These are phyloP conservation scores for Nilaparvata lugens DNA, from an alignment of 1,140 invertebrate species.

Conservation along the genomic window DNA sequence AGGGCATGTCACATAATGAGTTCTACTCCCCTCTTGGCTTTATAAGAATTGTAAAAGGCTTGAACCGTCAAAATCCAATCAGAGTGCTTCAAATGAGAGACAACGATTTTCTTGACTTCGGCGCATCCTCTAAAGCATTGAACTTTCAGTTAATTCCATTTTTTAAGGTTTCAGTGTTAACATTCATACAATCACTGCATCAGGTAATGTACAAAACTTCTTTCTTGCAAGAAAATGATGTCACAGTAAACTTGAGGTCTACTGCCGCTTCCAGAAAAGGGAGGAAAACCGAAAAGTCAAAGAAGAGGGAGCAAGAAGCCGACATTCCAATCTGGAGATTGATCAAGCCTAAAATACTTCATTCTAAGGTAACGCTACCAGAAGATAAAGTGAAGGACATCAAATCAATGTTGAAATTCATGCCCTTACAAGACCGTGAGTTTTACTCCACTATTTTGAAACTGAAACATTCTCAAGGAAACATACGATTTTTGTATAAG, in stretches of 20 bases:
- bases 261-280: neutral
- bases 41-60: slow-evolving; percentile 3
- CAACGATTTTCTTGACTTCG: slow-evolving; percentile 5
- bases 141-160: slow-evolving; percentile 8
- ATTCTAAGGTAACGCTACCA: neutral
- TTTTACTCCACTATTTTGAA: no score
- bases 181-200: slow-evolving; percentile 1
- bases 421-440: neutral
- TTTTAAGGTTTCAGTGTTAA: slow-evolving; percentile 3
- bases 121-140: neutral
- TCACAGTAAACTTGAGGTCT: neutral
- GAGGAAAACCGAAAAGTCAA: neutral
- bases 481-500: no score
- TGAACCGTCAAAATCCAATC: neutral
- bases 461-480: no score
- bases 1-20: slow-evolving; percentile 12
- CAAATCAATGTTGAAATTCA: slow-evolving; percentile 8
- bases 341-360: neutral
- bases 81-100: neutral
- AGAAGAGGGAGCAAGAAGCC: neutral
- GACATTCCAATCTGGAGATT: neutral
- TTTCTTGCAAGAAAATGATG: neutral
- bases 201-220: neutral
- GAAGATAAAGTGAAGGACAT: slow-evolving; percentile 1
- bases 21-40: slow-evolving; percentile 6